Base-by-base conservation (phyloP, 1,140 invertebrate genomes). In the Capitella teleta region DNA sequence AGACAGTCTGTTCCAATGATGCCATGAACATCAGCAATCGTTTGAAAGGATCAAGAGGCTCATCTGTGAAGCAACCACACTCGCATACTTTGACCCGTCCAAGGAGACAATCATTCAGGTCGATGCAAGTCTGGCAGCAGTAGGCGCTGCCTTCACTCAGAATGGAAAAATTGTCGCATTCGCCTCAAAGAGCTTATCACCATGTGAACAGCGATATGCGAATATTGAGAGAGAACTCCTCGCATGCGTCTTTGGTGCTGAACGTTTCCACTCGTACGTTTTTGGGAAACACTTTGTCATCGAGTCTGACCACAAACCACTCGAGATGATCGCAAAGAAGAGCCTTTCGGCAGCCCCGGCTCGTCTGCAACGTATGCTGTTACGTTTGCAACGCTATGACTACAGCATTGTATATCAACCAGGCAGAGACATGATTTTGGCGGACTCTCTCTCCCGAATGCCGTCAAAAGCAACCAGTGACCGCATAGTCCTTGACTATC, bases 81-180 rank as follows among this genome's bases (percentile, higher is more conserved):
- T 65, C 16, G 44, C 44, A 6, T 64, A 55, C 30, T 67, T 57
- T 38, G 56, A 66, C 30, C 43, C 41, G 3, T 43, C 51, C 14
- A 53, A 58, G 19, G 19, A 49, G 18, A 45, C 56, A 38, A 49
- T 55, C 1, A 26, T 65, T 18, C 56, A 64, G 47, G 49, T 51
- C n/a, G 61, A 64, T 51, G 50, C 56, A 18, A 57, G 40, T 23
- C 53, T 54, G 24, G 16, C 58, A 32, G 74, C 66, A 1, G 45
- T 76, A 18, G 72, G 70, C 14, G 67, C 64, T 25, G 61, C 68
- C 6, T 28, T 77, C 0, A 34, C 72, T 5, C 74, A 78, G 54
- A 60, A 73, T 46, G 18, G 63, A 66, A 59, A 58, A 57, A 41
- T 44, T 8, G 28, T 47, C 18, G 21, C 19, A 14, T 24, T n/a